Evolutionary conservation across 2,888 invertebrate species (phyloP).

Genomic region (Drosophila yooni): DNA sequence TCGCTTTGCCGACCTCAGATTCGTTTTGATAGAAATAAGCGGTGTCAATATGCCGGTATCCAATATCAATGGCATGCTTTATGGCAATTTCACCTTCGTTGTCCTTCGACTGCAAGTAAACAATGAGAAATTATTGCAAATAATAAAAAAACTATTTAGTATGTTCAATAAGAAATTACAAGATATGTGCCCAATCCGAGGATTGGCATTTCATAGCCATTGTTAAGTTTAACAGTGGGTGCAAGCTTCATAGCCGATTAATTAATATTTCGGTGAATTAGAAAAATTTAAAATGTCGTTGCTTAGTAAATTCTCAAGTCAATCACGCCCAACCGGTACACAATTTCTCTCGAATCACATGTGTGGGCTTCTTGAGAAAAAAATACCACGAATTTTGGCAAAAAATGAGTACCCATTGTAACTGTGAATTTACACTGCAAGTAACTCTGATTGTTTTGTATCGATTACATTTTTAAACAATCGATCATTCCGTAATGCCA

Average conservation of each 20-base stretch:
- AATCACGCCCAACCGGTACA: background rate
- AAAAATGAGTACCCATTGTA: background rate
- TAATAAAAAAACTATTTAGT: background rate
- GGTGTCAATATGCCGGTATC: conserved; percentile 90
- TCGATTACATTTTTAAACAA: background rate
- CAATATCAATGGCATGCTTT: conserved; percentile 89
- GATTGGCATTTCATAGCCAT: conserved; percentile 87
- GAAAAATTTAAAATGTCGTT: too few species aligned
- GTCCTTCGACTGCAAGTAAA: conserved; percentile 87
- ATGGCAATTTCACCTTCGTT: conserved; percentile 88
- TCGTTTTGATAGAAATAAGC: conserved; percentile 89
- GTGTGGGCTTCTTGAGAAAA: background rate
- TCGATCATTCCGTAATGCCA: background rate
- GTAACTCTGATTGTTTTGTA: background rate
- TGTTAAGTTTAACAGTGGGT: conserved; percentile 86
- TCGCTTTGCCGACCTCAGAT: conserved; percentile 88
- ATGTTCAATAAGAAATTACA: conserved; percentile 81
- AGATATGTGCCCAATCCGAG: conserved; percentile 89
- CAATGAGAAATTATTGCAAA: conserved; percentile 2
- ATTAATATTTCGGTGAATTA: background rate
- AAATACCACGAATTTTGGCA: background rate
- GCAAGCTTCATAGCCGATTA: conserved; percentile 63
- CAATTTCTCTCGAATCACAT: background rate
- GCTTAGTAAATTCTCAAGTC: background rate
- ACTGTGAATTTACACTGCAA: background rate